Evolutionary conservation across 2,888 invertebrate genomes (phyloP).

Genomic region (Limenitis arthemis): DNA sequence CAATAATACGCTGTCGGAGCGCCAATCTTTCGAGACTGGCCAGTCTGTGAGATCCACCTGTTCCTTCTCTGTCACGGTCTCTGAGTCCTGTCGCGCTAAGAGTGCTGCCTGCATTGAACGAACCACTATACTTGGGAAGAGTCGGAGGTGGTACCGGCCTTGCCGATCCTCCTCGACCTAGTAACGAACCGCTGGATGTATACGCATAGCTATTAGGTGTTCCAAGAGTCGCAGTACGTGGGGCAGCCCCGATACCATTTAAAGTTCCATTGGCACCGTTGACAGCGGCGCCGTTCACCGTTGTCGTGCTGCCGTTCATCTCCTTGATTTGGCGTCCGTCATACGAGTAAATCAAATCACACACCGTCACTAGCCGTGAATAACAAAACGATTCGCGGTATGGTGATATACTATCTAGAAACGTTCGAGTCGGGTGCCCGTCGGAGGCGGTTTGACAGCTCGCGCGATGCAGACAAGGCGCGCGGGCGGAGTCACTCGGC

Average conservation of each 20-base stretch:
- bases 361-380: conserved; percentile 61
- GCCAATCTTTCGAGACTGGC: conserved; percentile 88
- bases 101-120: conserved; percentile 77
- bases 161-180: conserved; percentile 74
- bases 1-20: conserved; percentile 85
- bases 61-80: conserved; percentile 76
- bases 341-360: conserved; percentile 59
- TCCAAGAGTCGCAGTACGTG: conserved; percentile 64
- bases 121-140: conserved; percentile 83
- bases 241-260: conserved; percentile 61
- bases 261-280: conserved; percentile 61
- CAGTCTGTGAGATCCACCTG: conserved; percentile 83
- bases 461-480: conserved; percentile 50
- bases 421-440: conserved; percentile 68
- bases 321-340: conserved; percentile 51
- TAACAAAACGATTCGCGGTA: conserved; percentile 51
- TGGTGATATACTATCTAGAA: conserved; percentile 42
- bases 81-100: conserved; percentile 72
- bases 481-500: conserved; percentile 46
- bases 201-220: conserved; percentile 75
- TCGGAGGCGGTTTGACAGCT: conserved; percentile 71
- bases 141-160: conserved; percentile 85
- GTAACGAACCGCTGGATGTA: conserved; percentile 74
- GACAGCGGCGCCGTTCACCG: conserved; percentile 65
- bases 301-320: conserved; percentile 72